Percentiles rank a stretch among this genome's conserved stretches.
Evolutionary conservation across 2,113 vertebrate species (phyloP).

Genomic region (Acrocephalus arundinaceus): DNA sequence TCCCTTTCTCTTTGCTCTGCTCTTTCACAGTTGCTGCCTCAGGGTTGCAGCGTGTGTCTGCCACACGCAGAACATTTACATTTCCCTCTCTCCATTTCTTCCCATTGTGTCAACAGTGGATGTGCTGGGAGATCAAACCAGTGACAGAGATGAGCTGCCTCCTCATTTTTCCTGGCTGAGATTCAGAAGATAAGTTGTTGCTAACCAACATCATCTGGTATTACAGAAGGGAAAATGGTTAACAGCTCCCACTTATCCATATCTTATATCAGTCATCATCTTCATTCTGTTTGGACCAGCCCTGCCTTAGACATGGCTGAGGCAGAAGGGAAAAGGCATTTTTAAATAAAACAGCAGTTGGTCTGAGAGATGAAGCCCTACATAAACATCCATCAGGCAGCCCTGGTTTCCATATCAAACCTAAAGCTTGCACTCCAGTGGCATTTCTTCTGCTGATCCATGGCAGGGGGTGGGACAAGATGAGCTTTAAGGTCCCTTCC

Average conservation of each 20-base stretch:
- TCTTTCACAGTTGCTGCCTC: slow-evolving; percentile 34
- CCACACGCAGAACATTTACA: slow-evolving; percentile 14
- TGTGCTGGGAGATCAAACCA: slow-evolving; percentile 38
- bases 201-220: slow-evolving; percentile 54
- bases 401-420: background rate
- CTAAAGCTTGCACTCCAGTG: background rate
- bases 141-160: slow-evolving; percentile 52
- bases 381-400: background rate
- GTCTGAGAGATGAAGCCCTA: background rate
- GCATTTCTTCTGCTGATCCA: background rate
- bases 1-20: background rate
- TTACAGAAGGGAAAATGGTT: slow-evolving; percentile 30
- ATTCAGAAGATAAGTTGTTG: slow-evolving; percentile 51
- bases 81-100: slow-evolving; percentile 41
- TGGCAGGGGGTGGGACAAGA: background rate
- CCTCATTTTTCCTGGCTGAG: slow-evolving; percentile 53
- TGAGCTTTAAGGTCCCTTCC: background rate
- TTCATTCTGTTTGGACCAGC: background rate
- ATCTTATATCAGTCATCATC: background rate
- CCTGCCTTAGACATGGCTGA: background rate
- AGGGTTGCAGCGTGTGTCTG: background rate
- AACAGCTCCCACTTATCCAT: slow-evolving; percentile 20
- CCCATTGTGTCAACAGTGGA: slow-evolving; percentile 43
- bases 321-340: background rate
- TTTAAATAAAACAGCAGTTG: background rate